Conservation (phyloP, 2,888 invertebrate genomes). For the Caenorhabditis sp. region DNA sequence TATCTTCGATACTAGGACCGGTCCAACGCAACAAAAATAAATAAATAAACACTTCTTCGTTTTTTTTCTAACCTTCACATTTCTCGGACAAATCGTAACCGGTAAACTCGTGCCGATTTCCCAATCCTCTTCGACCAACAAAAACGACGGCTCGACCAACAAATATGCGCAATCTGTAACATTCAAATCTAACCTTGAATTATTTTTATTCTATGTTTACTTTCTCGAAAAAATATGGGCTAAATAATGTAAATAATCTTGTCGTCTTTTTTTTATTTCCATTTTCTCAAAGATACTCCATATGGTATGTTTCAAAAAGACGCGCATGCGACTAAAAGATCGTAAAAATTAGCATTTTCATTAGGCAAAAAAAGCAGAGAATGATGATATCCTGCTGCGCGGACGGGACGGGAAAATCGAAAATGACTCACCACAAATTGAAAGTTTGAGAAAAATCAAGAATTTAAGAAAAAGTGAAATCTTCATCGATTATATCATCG, state of each 20-base stretch:
- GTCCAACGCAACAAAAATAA: too few relatives aligned
- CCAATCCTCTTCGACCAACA: conserved; percentile 66
- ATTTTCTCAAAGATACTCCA: too few relatives aligned
- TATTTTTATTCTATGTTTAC: background rate
- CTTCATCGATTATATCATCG: background rate
- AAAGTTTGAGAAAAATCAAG: background rate
- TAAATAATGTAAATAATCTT: background rate
- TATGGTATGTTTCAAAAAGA: background rate
- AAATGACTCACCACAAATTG: background rate
- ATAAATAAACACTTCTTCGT: too few relatives aligned
- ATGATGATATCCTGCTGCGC: background rate
- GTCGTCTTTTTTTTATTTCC: too few relatives aligned
- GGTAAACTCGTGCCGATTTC: conserved; percentile 56
- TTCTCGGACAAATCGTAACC: conserved; percentile 54
- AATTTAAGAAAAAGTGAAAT: conserved; percentile 1
- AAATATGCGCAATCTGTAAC: conserved; percentile 19
- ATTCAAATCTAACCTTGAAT: background rate
- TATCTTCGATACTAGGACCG: too few relatives aligned
- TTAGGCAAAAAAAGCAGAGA: background rate
- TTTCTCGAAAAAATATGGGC: background rate
- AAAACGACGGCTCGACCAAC: conserved; percentile 58
- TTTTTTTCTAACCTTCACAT: conserved; percentile 24
- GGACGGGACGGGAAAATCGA: background rate
- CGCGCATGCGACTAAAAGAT: too few relatives aligned
- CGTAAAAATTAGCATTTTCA: background rate